phyloP scores from a whole-genome alignment of 2,113 vertebrate species.

The Onychorhynchus coronatus region DNA sequence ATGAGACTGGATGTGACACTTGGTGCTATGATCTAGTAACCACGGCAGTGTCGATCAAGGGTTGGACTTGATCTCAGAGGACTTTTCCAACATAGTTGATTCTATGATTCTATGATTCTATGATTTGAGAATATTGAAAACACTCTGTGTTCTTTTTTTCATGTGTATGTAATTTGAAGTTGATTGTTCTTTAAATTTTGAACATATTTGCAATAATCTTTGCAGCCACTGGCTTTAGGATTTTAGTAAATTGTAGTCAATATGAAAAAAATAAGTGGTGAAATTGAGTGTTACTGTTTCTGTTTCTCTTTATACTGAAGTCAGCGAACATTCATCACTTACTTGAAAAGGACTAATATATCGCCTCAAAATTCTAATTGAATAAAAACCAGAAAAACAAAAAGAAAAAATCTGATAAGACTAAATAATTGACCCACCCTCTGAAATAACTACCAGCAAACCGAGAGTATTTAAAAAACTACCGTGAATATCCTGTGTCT shows the following conservation, averaged over 20 bases:
- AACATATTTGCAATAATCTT: background rate
- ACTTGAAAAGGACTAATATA: background rate
- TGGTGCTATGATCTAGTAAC: no score
- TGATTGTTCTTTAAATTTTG: background rate
- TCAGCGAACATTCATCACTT: background rate
- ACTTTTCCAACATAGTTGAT: no score
- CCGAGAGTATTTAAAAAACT: background rate
- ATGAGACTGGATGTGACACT: no score
- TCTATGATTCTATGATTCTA: no score
- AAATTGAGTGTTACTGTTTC: background rate
- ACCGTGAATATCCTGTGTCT: background rate
- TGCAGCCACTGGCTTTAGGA: background rate
- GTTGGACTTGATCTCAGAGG: no score
- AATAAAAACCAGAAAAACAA: background rate
- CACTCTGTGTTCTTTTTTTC: background rate
- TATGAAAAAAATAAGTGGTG: background rate
- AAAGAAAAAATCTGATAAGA: background rate
- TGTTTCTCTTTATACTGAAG: background rate
- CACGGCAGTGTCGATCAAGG: no score
- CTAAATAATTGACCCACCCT: background rate
- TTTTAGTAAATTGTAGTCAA: background rate
- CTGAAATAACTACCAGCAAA: background rate
- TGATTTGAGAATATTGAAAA: background rate
- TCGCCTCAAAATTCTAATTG: background rate
- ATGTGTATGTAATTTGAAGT: background rate